Evolutionary conservation across 92 coral and sea anemone genomes (phyloP).

Genomic region (Zoanthus gigantus): DNA sequence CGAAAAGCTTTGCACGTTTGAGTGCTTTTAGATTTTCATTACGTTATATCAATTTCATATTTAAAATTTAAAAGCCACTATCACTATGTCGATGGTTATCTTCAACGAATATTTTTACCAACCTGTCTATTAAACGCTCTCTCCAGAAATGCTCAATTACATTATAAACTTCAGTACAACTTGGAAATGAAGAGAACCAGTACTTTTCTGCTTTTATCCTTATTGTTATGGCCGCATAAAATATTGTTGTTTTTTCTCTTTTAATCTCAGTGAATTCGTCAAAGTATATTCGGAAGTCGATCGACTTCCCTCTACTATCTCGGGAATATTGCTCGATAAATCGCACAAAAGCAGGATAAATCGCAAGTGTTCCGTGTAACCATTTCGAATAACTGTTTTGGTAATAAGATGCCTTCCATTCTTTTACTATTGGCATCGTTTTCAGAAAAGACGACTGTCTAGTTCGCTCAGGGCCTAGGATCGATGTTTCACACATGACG

Average conservation of each 20-base stretch:
- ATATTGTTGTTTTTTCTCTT: constrained; percentile 76
- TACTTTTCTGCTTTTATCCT: constrained; percentile 67
- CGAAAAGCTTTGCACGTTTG: too few relatives aligned
- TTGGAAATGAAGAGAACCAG: constrained; percentile 93
- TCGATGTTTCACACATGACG: constrained; percentile 20
- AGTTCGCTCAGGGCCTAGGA: background rate
- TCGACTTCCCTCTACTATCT: constrained; percentile 49
- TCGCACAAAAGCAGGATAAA: constrained; percentile 76
- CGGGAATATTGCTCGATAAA: constrained; percentile 64
- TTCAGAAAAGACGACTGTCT: background rate
- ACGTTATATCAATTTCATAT: too few relatives aligned
- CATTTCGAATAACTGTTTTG: constrained; percentile 73
- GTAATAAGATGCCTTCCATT: constrained; percentile 96
- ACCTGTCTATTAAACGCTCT: constrained; percentile 83
- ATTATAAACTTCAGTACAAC: constrained; percentile 81
- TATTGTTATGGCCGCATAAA: constrained; percentile 88
- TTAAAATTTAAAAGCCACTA: background rate
- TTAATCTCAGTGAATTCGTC: constrained; percentile 85
- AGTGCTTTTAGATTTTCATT: too few relatives aligned
- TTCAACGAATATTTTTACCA: background rate
- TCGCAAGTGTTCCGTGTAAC: constrained; percentile 78
- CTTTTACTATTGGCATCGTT: constrained; percentile 74
- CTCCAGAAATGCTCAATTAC: constrained; percentile 96
- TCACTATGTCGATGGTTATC: too few relatives aligned
- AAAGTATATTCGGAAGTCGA: constrained; percentile 73